phyloP scores from a whole-genome alignment of 2,113 vertebrate genomes.

The Lipotes vexillifer region DNA sequence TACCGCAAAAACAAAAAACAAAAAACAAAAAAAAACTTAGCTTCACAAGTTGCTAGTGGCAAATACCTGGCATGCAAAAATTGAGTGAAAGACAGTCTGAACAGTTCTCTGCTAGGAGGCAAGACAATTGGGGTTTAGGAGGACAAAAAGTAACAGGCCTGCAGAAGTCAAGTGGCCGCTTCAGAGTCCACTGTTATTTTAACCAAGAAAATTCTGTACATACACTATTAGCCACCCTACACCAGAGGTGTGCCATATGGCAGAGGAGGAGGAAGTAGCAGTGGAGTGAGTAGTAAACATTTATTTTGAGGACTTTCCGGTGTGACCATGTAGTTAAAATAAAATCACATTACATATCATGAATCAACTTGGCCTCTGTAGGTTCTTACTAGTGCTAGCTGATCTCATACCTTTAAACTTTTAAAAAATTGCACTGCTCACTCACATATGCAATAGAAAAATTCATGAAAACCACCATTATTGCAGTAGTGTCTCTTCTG shows the following conservation, averaged over 20 bases:
- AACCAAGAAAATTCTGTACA: background rate
- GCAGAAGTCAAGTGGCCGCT: background rate
- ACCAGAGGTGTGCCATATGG: background rate
- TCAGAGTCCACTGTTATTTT: constrained; percentile 14
- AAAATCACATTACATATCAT: background rate
- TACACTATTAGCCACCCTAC: background rate
- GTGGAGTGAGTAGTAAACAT: constrained; percentile 8
- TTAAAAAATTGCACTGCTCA: background rate
- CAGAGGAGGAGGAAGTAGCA: constrained; percentile 24
- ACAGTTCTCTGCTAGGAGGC: background rate
- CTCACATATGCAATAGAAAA: background rate
- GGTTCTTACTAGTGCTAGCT: background rate
- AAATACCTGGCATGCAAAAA: too few relatives aligned
- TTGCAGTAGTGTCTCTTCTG: background rate
- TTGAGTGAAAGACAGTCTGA: background rate
- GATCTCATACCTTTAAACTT: background rate
- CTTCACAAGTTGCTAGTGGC: too few relatives aligned
- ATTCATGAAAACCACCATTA: background rate
- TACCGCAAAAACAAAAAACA: too few relatives aligned
- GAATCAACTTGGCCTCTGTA: background rate
- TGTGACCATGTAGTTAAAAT: background rate
- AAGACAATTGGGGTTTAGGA: background rate
- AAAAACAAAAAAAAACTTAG: too few relatives aligned
- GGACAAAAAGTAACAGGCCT: background rate
- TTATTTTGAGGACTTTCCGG: constrained; percentile 40